Conservation (phyloP, 2,888 invertebrate genomes). For the Torymus tubicola region DNA sequence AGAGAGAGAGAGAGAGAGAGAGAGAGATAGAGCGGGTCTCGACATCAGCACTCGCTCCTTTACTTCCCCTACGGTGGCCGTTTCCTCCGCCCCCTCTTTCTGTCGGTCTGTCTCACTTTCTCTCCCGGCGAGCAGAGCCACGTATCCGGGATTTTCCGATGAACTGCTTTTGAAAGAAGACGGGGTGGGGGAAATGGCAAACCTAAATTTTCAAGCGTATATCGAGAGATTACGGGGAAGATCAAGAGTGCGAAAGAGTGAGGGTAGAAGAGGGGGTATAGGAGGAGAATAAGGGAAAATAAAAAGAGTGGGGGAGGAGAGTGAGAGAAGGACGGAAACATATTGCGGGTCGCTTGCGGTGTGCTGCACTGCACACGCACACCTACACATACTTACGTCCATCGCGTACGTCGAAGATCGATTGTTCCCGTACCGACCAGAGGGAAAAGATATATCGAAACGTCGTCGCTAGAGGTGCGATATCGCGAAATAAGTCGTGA, state of each 20-base stretch:
- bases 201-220: conserved; percentile 34
- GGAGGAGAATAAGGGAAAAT: too few relatives aligned
- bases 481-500: conserved; percentile 19
- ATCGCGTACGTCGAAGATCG: conserved; percentile 8
- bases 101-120: not conserved
- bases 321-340: not conserved
- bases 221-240: conserved; percentile 33
- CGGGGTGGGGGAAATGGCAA: conserved; percentile 1
- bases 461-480: conserved; percentile 3
- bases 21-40: not conserved
- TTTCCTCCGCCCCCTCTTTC: not conserved
- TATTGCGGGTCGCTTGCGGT: not conserved
- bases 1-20: conserved; percentile 5
- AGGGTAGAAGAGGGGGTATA: not conserved
- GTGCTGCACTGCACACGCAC: not conserved
- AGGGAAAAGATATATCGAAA: not conserved
- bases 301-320: not conserved
- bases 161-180: conserved; percentile 24
- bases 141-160: conserved; percentile 51
- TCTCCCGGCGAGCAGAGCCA: not conserved
- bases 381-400: not conserved
- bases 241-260: conserved; percentile 27
- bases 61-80: not conserved
- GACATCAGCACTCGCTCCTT: not conserved
- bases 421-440: not conserved